phyloP scores from a whole-genome alignment of 2,113 vertebrate genomes.

The Dryoscopus gambensis region DNA sequence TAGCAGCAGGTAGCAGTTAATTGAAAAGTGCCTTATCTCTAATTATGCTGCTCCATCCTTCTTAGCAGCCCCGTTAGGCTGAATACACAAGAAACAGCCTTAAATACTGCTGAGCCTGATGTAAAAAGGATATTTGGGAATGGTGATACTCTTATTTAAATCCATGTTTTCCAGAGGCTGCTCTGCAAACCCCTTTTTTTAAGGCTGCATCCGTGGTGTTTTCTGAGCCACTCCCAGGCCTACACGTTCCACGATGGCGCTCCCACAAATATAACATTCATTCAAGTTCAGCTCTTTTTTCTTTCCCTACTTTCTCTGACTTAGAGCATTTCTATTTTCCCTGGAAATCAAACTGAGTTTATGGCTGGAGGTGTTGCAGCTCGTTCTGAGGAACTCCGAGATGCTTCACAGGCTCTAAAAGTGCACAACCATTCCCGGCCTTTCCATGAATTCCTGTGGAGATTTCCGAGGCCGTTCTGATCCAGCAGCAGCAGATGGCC shows the following conservation, averaged over 20 bases:
- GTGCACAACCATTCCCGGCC: not conserved
- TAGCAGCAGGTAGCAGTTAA: constrained; percentile 62
- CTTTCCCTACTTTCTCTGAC: not conserved
- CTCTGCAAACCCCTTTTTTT: not conserved
- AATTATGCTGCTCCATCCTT: constrained; percentile 53
- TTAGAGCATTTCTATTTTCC: not conserved
- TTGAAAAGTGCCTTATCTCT: constrained; percentile 58
- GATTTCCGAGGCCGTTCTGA: not conserved
- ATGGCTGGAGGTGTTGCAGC: not conserved
- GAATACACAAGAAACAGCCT: not conserved
- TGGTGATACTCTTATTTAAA: not conserved
- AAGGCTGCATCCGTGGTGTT: not conserved
- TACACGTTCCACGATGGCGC: not conserved
- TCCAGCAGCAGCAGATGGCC: not conserved
- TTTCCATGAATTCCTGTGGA: not conserved
- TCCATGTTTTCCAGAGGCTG: constrained; percentile 12
- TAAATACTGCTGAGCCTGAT: not conserved
- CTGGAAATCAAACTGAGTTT: not conserved
- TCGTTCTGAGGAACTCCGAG: not conserved
- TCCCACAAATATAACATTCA: not conserved
- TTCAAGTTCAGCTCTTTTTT: not conserved
- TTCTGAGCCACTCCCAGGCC: not conserved
- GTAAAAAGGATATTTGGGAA: not conserved
- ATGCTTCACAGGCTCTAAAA: not conserved
- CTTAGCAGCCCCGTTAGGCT: constrained; percentile 24